phyloP scores from a whole-genome alignment of 2,888 invertebrate genomes.

The Eugnorisma glareosa region DNA sequence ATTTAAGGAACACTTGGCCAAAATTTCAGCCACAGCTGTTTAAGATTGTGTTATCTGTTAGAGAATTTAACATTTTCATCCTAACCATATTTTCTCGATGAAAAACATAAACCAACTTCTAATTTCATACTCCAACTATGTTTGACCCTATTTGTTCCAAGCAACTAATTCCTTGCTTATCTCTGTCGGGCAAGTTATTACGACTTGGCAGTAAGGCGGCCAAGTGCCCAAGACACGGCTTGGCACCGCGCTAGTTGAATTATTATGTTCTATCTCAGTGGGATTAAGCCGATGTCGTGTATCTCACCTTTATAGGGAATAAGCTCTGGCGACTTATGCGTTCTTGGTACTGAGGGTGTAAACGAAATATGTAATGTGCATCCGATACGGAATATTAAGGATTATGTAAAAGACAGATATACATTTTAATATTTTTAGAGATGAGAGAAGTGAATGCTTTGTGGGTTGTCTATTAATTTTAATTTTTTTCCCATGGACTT shows the following conservation, averaged over 20 bases:
- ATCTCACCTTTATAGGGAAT: constrained; percentile 5
- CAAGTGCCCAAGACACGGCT: constrained; percentile 30
- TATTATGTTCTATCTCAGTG: constrained; percentile 37
- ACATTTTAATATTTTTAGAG: neutral
- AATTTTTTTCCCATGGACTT: neutral
- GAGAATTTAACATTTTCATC: neutral
- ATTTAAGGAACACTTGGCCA: neutral
- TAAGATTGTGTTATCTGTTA: neutral
- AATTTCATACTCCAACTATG: constrained; percentile 7
- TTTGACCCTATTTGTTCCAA: constrained; percentile 31
- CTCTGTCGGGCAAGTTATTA: constrained; percentile 48
- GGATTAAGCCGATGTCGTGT: constrained; percentile 26
- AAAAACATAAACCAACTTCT: constrained; percentile 2
- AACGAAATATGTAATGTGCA: constrained; percentile 39
- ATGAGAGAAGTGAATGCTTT: neutral
- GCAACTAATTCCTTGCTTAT: constrained; percentile 45
- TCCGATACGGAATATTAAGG: neutral
- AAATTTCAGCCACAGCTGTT: neutral
- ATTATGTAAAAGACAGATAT: neutral
- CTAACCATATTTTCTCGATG: neutral
- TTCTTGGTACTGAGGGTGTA: constrained; percentile 9
- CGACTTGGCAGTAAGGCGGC: constrained; percentile 31
- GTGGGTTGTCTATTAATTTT: neutral
- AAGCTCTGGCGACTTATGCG: constrained; percentile 25
- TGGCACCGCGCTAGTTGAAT: constrained; percentile 51